Conservation (phyloP, 1,140 invertebrate species). For the Euura lappo region DNA sequence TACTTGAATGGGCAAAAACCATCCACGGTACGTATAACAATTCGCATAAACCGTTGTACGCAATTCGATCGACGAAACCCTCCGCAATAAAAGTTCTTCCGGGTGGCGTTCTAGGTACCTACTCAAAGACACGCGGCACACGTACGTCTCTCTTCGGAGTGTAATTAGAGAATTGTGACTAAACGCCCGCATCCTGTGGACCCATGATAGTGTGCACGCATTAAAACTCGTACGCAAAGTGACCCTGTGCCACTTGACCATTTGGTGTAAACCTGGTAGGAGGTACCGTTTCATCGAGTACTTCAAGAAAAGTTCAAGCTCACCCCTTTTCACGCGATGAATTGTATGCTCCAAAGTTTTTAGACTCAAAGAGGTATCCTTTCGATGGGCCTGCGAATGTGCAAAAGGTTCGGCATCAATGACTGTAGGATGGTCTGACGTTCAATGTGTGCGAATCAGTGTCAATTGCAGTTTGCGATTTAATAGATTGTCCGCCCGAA, state of each 20-base stretch:
- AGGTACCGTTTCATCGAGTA: not conserved
- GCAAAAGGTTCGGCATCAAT: no score
- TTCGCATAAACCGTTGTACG: no score
- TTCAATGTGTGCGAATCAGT: no score
- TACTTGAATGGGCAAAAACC: no score
- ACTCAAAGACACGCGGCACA: not conserved
- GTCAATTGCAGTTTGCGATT: no score
- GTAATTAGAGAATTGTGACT: conserved; percentile 13
- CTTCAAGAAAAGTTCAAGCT: not conserved
- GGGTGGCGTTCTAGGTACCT: not conserved
- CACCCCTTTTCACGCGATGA: no score
- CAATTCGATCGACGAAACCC: no score
- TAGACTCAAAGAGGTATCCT: no score
- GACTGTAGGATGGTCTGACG: no score
- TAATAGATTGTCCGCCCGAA: not conserved
- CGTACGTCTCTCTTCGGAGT: not conserved
- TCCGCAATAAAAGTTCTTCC: conserved; percentile 10
- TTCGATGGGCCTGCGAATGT: no score
- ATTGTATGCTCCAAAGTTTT: no score
- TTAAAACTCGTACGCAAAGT: not conserved
- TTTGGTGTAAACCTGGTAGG: not conserved
- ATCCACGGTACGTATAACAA: no score
- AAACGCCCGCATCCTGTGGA: conserved; percentile 13
- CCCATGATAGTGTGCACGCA: not conserved
- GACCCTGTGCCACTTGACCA: not conserved